Percentiles rank a stretch among this genome's conserved stretches.
phyloP scores from a whole-genome alignment of 2,797 vertebrate genomes.

The Trichosurus vulpecula region DNA sequence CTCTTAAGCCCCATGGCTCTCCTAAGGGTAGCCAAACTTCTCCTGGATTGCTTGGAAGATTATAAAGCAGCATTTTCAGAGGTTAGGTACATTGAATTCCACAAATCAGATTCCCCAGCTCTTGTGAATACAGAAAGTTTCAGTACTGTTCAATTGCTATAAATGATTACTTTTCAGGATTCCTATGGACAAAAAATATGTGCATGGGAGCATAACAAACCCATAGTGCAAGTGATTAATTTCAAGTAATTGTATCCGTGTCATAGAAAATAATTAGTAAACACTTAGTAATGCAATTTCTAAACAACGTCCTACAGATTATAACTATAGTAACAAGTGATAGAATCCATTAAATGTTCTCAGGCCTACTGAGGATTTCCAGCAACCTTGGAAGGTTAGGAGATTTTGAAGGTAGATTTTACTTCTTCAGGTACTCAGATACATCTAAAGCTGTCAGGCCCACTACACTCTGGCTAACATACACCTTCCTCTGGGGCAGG shows the following conservation, averaged over 20 bases:
- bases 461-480: not conserved
- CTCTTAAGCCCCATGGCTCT: not conserved
- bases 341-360: not conserved
- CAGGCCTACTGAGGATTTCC: not conserved
- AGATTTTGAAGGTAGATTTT: not conserved
- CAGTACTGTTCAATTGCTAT: not conserved
- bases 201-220: not conserved
- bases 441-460: not conserved
- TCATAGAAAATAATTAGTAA: not conserved
- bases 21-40: not conserved
- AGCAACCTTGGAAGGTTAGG: not conserved
- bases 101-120: not conserved
- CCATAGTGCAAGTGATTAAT: not conserved
- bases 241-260: not conserved
- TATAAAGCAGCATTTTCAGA: not conserved
- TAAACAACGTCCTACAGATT: not conserved
- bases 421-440: not conserved
- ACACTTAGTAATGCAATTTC: not conserved
- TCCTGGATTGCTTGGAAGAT: not conserved
- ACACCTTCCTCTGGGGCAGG: not conserved
- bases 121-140: not conserved
- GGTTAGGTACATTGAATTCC: not conserved
- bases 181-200: not conserved
- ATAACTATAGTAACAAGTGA: not conserved
- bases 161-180: not conserved